A percentile compares a stretch with the other conserved stretches of the same genome.
phyloP scores from a whole-genome alignment of 2,888 invertebrate species.

The Plagiodera versicolora region DNA sequence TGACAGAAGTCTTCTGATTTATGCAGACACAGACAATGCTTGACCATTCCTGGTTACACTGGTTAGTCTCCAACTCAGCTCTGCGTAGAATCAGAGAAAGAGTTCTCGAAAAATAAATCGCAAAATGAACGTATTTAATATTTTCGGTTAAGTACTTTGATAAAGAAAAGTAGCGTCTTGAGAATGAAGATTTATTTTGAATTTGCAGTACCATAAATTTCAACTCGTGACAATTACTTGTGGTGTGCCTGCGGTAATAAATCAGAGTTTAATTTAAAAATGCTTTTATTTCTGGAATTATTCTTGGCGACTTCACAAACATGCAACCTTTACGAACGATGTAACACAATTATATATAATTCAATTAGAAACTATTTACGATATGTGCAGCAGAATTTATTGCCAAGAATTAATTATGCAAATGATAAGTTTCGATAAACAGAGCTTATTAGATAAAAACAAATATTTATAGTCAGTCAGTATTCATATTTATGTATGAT shows the following conservation, averaged over 20 bases:
- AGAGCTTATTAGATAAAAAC: not conserved
- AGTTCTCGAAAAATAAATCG: too few species aligned
- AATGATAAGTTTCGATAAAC: slow-evolving; percentile 7
- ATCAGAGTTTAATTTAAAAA: slow-evolving; percentile 19
- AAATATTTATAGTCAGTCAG: not conserved
- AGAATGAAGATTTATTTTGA: not conserved
- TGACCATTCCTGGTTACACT: too few species aligned
- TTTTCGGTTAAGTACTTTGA: not conserved
- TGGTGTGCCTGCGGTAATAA: slow-evolving; percentile 22
- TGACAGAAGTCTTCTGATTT: too few species aligned
- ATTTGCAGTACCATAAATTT: slow-evolving; percentile 10
- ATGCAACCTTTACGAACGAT: slow-evolving; percentile 25
- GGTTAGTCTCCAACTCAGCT: too few species aligned
- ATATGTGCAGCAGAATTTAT: slow-evolving; percentile 34
- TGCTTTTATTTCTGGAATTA: slow-evolving; percentile 15
- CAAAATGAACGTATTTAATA: too few species aligned
- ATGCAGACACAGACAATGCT: too few species aligned
- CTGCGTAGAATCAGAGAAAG: too few species aligned
- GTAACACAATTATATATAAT: slow-evolving; percentile 32
- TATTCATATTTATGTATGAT: not conserved
- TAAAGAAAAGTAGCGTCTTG: not conserved
- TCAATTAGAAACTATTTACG: slow-evolving; percentile 39
- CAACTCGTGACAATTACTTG: slow-evolving; percentile 18
- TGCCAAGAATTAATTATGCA: slow-evolving; percentile 34
- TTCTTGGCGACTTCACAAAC: slow-evolving; percentile 20